Evolutionary conservation across 2,113 vertebrate species (phyloP).

Genomic region (Polypterus senegalus): DNA sequence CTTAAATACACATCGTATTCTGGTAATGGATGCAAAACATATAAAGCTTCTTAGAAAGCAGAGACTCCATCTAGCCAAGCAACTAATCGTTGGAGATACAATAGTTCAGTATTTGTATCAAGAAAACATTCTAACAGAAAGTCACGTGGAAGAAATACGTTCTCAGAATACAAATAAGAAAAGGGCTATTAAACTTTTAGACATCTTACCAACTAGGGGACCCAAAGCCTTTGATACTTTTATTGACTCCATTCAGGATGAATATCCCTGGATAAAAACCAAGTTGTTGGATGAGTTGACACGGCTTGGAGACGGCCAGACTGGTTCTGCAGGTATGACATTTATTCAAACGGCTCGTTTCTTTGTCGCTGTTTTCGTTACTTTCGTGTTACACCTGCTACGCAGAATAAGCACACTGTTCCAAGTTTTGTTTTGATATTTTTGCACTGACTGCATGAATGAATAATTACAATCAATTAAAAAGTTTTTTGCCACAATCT

Average conservation of each 20-base stretch:
- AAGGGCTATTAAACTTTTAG: constrained; percentile 63
- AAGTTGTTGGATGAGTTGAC: constrained; percentile 39
- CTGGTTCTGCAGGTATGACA: constrained; percentile 37
- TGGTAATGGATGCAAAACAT: constrained; percentile 69
- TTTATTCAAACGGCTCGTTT: too few species aligned
- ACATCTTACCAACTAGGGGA: constrained; percentile 72
- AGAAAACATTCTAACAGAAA: constrained; percentile 65
- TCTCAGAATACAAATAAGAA: constrained; percentile 52
- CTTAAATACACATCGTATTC: too few species aligned
- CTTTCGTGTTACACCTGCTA: too few species aligned
- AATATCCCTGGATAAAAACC: constrained; percentile 74
- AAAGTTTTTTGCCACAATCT: too few species aligned
- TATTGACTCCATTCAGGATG: constrained; percentile 58
- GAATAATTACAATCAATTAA: too few species aligned
- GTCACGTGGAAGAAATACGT: constrained; percentile 69
- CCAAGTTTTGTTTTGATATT: too few species aligned
- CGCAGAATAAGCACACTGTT: too few species aligned
- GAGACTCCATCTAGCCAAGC: constrained; percentile 57
- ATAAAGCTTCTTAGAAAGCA: constrained; percentile 58
- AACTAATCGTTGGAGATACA: constrained; percentile 66
- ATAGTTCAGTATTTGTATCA: constrained; percentile 79
- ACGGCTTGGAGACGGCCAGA: background rate
- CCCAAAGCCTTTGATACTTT: constrained; percentile 68
- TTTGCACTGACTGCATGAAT: too few species aligned
- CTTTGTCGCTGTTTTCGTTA: too few species aligned